Evolutionary conservation across 1,140 invertebrate genomes (phyloP).

Genomic region (Drosophila miranda): DNA sequence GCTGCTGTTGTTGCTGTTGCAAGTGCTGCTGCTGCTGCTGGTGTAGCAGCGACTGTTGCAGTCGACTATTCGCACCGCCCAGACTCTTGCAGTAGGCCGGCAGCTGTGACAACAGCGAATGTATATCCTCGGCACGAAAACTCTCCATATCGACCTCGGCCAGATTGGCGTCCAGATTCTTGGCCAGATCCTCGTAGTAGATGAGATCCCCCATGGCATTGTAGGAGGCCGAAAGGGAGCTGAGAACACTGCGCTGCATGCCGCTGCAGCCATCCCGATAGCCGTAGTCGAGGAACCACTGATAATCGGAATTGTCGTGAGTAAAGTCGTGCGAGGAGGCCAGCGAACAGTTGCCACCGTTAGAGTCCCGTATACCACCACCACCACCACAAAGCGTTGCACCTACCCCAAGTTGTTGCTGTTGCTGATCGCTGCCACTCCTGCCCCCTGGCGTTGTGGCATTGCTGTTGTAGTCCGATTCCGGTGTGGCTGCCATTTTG

Average conservation of each 20-base stretch:
- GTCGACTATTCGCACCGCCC: conserved; percentile 66
- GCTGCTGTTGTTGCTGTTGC: conserved; percentile 55
- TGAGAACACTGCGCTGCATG: conserved; percentile 90
- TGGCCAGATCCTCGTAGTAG: conserved; percentile 92
- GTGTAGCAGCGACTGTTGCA: conserved; percentile 71
- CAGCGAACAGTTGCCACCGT: conserved; percentile 71
- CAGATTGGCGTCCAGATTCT: conserved; percentile 94
- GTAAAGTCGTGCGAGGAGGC: conserved; percentile 87
- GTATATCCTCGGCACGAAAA: conserved; percentile 95
- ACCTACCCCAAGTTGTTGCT: conserved; percentile 77
- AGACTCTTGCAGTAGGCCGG: conserved; percentile 86
- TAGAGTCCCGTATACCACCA: conserved; percentile 54
- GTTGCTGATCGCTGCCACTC: conserved; percentile 57
- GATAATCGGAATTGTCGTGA: conserved; percentile 94
- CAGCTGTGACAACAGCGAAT: conserved; percentile 90
- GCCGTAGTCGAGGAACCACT: conserved; percentile 94
- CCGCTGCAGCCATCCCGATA: conserved; percentile 90
- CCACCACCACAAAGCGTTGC: conserved; percentile 64
- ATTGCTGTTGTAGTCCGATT: conserved; percentile 86
- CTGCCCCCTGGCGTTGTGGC: conserved; percentile 72
- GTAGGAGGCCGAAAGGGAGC: conserved; percentile 90
- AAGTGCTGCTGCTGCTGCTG: conserved; percentile 81
- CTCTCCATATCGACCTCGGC: conserved; percentile 97
- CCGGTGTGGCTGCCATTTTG: conserved; percentile 83
- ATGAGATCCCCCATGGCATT: conserved; percentile 88